phyloP scores from a whole-genome alignment of 1,140 invertebrate species.

The Drosophila aff. region DNA sequence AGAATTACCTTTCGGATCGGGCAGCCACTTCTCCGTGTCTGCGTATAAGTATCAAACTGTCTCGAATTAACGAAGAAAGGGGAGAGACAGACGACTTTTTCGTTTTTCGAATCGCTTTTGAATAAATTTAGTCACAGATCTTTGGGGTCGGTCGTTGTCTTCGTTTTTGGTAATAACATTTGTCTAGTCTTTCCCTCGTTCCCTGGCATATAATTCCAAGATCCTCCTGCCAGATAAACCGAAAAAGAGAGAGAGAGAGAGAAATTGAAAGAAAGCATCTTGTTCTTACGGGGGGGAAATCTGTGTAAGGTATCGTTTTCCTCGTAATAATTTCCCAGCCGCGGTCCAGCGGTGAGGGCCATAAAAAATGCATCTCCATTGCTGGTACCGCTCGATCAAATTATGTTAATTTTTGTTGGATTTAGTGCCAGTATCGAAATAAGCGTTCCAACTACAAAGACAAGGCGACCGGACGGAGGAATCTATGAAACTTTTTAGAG shows the following conservation, averaged over 20 bases:
- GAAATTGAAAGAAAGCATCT: constrained; percentile 71
- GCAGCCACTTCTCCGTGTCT: constrained; percentile 46
- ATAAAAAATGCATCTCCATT: constrained; percentile 76
- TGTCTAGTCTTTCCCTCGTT: constrained; percentile 58
- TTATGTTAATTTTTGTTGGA: constrained; percentile 73
- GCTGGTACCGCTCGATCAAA: constrained; percentile 78
- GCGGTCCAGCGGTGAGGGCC: constrained; percentile 46
- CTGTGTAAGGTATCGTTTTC: constrained; percentile 77
- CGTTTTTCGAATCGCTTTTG: constrained; percentile 77
- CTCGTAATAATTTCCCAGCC: constrained; percentile 76
- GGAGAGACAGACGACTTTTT: constrained; percentile 70
- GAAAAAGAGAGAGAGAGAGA: constrained; percentile 24
- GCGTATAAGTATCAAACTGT: constrained; percentile 48
- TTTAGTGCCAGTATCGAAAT: constrained; percentile 75
- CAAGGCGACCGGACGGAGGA: not conserved
- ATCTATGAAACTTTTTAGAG: constrained; percentile 12
- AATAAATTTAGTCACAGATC: constrained; percentile 83
- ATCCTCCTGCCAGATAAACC: constrained; percentile 71
- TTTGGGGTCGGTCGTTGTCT: constrained; percentile 63
- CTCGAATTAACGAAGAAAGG: constrained; percentile 72
- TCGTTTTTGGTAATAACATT: constrained; percentile 79
- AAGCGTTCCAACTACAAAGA: constrained; percentile 48
- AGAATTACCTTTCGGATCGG: constrained; percentile 51
- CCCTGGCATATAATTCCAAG: constrained; percentile 58
- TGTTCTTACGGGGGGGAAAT: constrained; percentile 11